Conservation (phyloP, 2,797 vertebrate genomes). For the Picus viridis region DNA sequence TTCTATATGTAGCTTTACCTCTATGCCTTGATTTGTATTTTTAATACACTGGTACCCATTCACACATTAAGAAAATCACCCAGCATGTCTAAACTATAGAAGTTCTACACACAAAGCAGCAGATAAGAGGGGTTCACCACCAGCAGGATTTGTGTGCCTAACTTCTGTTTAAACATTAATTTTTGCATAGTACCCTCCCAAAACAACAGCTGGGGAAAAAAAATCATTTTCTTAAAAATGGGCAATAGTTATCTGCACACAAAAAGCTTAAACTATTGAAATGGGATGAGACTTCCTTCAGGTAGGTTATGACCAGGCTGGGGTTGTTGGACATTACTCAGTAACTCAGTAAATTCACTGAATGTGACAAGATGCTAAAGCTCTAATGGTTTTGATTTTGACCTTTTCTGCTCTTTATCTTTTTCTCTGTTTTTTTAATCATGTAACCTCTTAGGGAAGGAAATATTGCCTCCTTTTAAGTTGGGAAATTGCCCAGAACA, state of each 20-base stretch:
- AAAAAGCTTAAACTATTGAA: background rate
- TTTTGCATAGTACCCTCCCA: background rate
- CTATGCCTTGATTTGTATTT: background rate
- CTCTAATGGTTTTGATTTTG: slow-evolving; percentile 18
- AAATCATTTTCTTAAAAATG: background rate
- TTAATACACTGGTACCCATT: background rate
- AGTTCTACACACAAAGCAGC: background rate
- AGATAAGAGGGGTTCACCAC: background rate
- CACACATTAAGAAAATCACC: background rate
- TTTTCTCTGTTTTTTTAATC: slow-evolving; percentile 50
- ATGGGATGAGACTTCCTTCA: background rate
- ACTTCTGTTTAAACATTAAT: background rate
- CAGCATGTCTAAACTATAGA: background rate
- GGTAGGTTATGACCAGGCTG: background rate
- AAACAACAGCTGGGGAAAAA: background rate
- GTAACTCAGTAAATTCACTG: slow-evolving; percentile 10
- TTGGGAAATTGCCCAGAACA: slow-evolving; percentile 69
- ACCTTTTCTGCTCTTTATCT: slow-evolving; percentile 49
- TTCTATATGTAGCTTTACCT: background rate
- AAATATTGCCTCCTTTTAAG: slow-evolving; percentile 72
- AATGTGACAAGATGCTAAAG: slow-evolving; percentile 51
- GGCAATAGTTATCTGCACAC: background rate
- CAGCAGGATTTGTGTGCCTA: background rate
- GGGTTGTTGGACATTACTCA: background rate
- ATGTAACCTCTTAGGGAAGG: slow-evolving; percentile 68